A percentile compares a stretch with the other conserved stretches of the same genome.
Conservation (phyloP, 2,113 vertebrate genomes). For the Otus sunia region DNA sequence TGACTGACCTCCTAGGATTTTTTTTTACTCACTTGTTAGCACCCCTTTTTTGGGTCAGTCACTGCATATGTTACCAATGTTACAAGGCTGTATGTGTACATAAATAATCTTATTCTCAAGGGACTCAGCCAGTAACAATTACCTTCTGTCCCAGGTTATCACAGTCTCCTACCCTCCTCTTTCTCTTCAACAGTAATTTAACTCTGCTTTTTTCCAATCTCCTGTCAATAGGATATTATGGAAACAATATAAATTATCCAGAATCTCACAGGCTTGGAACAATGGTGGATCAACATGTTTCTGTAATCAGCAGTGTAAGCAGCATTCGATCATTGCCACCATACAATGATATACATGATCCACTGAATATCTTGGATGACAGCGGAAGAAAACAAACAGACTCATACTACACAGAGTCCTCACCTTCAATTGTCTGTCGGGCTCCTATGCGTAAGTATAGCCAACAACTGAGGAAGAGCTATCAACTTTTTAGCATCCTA, state of each 20-base stretch:
- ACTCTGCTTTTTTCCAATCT: not conserved
- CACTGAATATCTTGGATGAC: slow-evolving; percentile 92
- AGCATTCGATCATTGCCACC: slow-evolving; percentile 81
- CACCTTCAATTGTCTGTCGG: slow-evolving; percentile 72
- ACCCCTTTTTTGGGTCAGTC: not conserved
- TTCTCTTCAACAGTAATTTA: not conserved
- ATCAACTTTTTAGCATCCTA: not conserved
- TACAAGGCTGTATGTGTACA: not conserved
- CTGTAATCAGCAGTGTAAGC: slow-evolving; percentile 93
- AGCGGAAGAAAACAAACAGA: slow-evolving; percentile 77
- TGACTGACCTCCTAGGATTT: not conserved
- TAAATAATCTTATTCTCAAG: not conserved
- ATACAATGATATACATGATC: slow-evolving; percentile 90
- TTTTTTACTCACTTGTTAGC: not conserved
- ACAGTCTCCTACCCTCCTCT: not conserved
- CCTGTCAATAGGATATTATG: slow-evolving; percentile 84
- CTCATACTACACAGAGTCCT: slow-evolving; percentile 80
- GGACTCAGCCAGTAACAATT: not conserved
- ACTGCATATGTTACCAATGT: not conserved
- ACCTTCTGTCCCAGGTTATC: not conserved
- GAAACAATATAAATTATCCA: slow-evolving; percentile 78
- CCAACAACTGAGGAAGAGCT: not conserved
- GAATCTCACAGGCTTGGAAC: slow-evolving; percentile 87
- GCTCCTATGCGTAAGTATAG: slow-evolving; percentile 75
- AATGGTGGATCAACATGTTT: slow-evolving; percentile 93